Conservation (phyloP, 1,140 invertebrate species). For the Macrobrachium nipponense region DNA sequence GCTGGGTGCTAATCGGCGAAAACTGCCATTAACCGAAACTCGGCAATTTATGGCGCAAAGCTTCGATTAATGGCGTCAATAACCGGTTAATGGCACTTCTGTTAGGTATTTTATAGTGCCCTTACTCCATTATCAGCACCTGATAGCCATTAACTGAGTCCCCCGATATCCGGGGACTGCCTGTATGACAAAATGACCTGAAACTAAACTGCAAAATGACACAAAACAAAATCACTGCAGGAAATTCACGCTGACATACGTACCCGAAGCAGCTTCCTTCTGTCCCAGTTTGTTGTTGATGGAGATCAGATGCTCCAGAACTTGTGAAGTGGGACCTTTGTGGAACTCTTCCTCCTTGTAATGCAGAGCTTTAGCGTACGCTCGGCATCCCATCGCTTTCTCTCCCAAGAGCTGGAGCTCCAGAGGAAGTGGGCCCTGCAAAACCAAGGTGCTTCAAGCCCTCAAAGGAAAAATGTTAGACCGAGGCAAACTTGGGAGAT, state of each 20-base stretch:
- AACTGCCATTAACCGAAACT: too few relatives aligned
- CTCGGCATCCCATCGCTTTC: slow-evolving; percentile 76
- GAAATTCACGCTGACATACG: background rate
- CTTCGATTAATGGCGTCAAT: too few relatives aligned
- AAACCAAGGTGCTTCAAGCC: background rate
- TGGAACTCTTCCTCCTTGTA: slow-evolving; percentile 99
- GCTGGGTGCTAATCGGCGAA: too few relatives aligned
- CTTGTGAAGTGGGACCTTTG: slow-evolving; percentile 78
- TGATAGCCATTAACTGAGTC: too few relatives aligned
- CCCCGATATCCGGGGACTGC: too few relatives aligned
- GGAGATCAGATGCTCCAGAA: slow-evolving; percentile 93
- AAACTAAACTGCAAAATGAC: background rate
- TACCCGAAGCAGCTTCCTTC: slow-evolving; percentile 93
- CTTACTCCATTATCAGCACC: too few relatives aligned
- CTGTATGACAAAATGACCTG: too few relatives aligned
- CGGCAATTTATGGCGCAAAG: too few relatives aligned
- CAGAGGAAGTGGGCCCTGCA: slow-evolving; percentile 87
- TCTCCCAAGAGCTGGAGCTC: slow-evolving; percentile 81
- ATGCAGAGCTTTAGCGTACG: slow-evolving; percentile 96
- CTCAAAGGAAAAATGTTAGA: too few relatives aligned
- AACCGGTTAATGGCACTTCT: too few relatives aligned
- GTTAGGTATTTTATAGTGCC: too few relatives aligned
- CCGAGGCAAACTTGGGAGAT: too few relatives aligned
- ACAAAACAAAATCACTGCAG: background rate
- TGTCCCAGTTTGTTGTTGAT: slow-evolving; percentile 99